A percentile compares a stretch with the other conserved stretches of the same genome.
Conservation (phyloP, 2,888 invertebrate genomes). For the Oscheius sp. region DNA sequence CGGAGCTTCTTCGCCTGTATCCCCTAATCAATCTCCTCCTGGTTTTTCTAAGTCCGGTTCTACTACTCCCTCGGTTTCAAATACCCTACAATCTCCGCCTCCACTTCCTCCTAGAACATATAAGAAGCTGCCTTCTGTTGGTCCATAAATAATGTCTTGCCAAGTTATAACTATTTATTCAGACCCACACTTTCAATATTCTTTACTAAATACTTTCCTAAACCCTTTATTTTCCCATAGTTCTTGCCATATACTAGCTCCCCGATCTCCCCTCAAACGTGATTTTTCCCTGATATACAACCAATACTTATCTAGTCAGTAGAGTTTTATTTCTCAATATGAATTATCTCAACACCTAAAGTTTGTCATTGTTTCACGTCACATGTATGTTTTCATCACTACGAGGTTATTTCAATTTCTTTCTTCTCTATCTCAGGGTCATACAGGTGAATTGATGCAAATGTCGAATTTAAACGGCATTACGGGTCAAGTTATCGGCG, state of each 20-base stretch:
- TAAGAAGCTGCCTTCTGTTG: constrained; percentile 13
- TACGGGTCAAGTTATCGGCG: constrained; percentile 29
- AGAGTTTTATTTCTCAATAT: too few relatives aligned
- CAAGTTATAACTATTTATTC: neutral
- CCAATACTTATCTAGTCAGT: too few relatives aligned
- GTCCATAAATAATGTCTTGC: neutral
- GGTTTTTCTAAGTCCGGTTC: neutral
- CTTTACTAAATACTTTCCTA: neutral
- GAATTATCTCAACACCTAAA: too few relatives aligned
- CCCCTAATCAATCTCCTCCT: neutral
- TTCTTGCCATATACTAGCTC: too few relatives aligned
- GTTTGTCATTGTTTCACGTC: too few relatives aligned
- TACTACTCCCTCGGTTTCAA: neutral
- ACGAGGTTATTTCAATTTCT: neutral
- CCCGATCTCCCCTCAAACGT: too few relatives aligned
- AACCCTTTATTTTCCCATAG: too few relatives aligned
- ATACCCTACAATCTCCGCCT: neutral
- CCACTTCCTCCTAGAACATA: constrained; percentile 23
- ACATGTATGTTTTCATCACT: too few relatives aligned
- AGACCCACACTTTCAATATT: neutral
- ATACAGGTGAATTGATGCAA: neutral
- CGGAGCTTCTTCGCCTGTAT: neutral
- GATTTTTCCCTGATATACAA: too few relatives aligned
- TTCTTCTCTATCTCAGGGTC: neutral
- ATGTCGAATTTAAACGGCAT: constrained; percentile 13